Percentiles rank a stretch among this genome's conserved stretches.
These are phyloP conservation scores for Fabriciana adippe DNA, from an alignment of 2,888 invertebrate species.

Conservation along the genomic window DNA sequence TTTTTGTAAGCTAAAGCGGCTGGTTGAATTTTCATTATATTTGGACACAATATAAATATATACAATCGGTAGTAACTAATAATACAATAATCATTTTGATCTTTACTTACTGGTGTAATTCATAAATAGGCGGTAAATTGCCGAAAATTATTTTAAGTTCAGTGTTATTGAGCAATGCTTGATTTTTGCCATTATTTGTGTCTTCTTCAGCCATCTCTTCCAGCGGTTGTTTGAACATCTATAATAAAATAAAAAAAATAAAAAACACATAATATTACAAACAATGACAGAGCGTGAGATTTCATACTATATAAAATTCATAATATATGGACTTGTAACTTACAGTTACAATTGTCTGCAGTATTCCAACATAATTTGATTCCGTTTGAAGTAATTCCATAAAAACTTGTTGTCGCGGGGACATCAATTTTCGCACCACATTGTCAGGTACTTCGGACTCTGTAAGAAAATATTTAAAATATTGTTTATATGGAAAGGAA, in stretches of 20 bases:
- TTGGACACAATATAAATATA: no score
- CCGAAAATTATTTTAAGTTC: constrained; percentile 98
- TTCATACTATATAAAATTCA: background rate
- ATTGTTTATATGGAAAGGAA: background rate
- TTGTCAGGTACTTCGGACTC: constrained; percentile 84
- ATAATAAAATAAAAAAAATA: constrained; percentile 46
- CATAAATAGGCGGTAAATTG: constrained; percentile 96
- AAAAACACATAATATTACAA: background rate
- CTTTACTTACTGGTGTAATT: constrained; percentile 89
- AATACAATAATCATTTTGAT: background rate
- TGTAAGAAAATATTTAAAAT: constrained; percentile 38
- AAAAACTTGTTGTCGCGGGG: constrained; percentile 91
- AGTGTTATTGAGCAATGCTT: constrained; percentile 91
- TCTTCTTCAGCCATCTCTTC: constrained; percentile 93
- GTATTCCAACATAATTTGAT: constrained; percentile 97
- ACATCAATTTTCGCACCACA: constrained; percentile 85
- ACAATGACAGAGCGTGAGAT: background rate
- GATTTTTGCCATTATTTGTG: constrained; percentile 83
- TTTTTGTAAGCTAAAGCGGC: background rate
- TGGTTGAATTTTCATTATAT: no score
- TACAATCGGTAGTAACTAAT: no score
- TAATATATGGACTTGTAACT: constrained; percentile 43
- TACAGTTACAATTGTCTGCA: constrained; percentile 96
- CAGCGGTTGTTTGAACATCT: constrained; percentile 96
- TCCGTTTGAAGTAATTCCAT: constrained; percentile 98